Percentiles rank a stretch among this genome's conserved stretches.
Conservation (phyloP, 2,113 vertebrate species). For the Cyphomyrus plagiostoma region DNA sequence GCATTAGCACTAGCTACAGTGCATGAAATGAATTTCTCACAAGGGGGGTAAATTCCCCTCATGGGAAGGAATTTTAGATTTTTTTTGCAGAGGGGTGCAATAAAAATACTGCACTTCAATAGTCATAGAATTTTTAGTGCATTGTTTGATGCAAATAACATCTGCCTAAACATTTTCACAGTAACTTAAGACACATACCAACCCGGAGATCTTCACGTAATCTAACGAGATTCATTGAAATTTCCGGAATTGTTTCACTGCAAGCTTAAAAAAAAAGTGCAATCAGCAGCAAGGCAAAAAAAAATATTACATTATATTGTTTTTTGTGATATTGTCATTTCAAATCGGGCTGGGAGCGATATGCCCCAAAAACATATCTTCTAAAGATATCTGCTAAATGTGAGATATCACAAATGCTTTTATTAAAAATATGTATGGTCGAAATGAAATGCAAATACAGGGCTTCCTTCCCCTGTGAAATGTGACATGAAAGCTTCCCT, state of each 20-base stretch:
- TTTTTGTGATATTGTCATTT: not conserved
- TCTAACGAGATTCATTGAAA: conserved; percentile 15
- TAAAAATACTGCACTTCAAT: not conserved
- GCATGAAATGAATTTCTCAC: not conserved
- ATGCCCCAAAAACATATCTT: not conserved
- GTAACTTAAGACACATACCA: not conserved
- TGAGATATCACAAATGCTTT: not conserved
- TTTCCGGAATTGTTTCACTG: conserved; percentile 15
- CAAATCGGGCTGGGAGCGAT: not conserved
- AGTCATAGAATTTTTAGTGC: not conserved
- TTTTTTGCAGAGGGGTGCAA: not conserved
- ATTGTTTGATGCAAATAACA: not conserved
- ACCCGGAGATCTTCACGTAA: conserved; percentile 7
- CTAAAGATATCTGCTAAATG: not conserved
- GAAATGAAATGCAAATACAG: not conserved
- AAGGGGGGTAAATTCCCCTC: not conserved
- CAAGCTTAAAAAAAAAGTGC: not conserved
- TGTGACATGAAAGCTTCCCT: not conserved
- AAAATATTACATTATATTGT: not conserved
- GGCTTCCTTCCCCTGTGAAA: not conserved
- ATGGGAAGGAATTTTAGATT: not conserved
- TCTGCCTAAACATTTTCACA: not conserved
- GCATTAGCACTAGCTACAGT: not conserved
- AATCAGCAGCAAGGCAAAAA: not conserved
- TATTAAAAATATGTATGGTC: no score